Conservation (phyloP, 92 coral and sea anemone genomes). For the Siderastrea radians region DNA sequence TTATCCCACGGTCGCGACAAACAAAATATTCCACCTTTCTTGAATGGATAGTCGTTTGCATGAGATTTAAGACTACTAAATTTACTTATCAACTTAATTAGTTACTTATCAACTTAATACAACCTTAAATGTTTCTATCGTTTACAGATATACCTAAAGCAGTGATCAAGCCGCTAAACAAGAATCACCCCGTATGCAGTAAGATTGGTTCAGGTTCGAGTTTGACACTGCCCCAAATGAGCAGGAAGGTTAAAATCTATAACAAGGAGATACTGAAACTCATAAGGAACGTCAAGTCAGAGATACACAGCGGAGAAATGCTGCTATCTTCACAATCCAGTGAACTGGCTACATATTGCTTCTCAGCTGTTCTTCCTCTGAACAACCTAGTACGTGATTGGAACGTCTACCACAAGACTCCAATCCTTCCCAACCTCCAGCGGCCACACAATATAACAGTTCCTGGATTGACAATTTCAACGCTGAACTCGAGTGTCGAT, state of each 20-base stretch:
- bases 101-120: not conserved
- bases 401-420: constrained; percentile 61
- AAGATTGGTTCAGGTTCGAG: not conserved
- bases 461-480: constrained; percentile 73
- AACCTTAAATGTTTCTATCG: not conserved
- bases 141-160: not conserved
- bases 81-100: too few relatives aligned
- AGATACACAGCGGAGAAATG: constrained; percentile 55
- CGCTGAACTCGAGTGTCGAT: constrained; percentile 45
- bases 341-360: constrained; percentile 49
- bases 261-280: constrained; percentile 48
- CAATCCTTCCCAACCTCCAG: constrained; percentile 75
- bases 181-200: constrained; percentile 41
- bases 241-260: constrained; percentile 5
- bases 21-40: too few relatives aligned
- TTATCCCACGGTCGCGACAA: too few relatives aligned
- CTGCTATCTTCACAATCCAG: constrained; percentile 5
- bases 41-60: too few relatives aligned
- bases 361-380: constrained; percentile 46
- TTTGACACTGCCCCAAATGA: not conserved
- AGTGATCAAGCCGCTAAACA: constrained; percentile 33
- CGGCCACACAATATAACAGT: constrained; percentile 34
- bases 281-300: constrained; percentile 50
- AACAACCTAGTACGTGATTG: constrained; percentile 68
- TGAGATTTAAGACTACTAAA: too few relatives aligned